These are phyloP conservation scores for Eremobia ochroleuca DNA, from an alignment of 2,888 invertebrate species.

Conservation along the genomic window DNA sequence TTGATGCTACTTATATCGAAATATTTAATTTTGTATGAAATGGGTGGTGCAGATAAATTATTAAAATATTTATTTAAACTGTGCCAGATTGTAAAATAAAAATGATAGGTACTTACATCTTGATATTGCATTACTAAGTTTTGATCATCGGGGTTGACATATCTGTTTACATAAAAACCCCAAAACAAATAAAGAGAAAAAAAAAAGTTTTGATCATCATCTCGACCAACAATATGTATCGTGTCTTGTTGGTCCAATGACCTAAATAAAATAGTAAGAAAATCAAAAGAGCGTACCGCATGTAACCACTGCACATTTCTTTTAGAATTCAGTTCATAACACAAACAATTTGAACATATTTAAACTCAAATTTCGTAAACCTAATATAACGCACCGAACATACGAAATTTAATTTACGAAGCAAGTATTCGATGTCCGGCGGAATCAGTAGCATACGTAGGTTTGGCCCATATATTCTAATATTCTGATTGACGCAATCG, in stretches of 20 bases:
- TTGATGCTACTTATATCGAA: background rate
- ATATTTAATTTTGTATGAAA: background rate
- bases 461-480: constrained; percentile 61
- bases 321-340: constrained; percentile 21
- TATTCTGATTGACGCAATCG: constrained; percentile 62
- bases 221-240: background rate
- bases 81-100: too few species aligned
- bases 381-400: constrained; percentile 21
- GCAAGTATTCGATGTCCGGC: constrained; percentile 52
- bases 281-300: background rate
- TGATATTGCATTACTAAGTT: background rate
- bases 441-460: constrained; percentile 36
- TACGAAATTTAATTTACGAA: constrained; percentile 45
- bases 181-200: too few species aligned
- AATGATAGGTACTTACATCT: too few species aligned
- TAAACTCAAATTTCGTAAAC: constrained; percentile 37
- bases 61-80: constrained; percentile 14
- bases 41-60: constrained; percentile 18
- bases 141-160: too few species aligned
- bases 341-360: constrained; percentile 23
- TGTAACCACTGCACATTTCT: background rate
- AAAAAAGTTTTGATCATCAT: too few species aligned
- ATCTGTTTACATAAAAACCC: too few species aligned
- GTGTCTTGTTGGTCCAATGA: background rate
- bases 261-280: background rate